These are phyloP conservation scores for Pampusana beccarii DNA, from an alignment of 2,113 vertebrate species.

Conservation along the genomic window DNA sequence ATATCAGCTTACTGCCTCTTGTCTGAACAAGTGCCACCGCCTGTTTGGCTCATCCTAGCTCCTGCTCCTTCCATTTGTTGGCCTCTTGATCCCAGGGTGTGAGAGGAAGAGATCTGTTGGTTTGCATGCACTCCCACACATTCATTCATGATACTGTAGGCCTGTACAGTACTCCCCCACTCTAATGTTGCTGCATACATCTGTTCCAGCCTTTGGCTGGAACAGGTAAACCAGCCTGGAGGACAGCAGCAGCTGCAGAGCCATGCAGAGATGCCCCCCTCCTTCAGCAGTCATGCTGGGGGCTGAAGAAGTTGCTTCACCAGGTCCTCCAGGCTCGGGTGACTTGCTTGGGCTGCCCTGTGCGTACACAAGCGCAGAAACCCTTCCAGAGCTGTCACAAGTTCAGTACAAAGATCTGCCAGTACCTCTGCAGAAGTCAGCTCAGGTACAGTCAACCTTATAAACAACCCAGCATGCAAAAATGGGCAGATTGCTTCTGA, in stretches of 20 bases:
- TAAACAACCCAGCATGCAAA: not conserved
- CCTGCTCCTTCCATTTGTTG: not conserved
- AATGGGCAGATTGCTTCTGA: not conserved
- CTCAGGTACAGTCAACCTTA: not conserved
- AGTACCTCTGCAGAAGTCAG: not conserved
- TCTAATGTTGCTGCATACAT: not conserved
- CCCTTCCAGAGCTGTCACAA: not conserved
- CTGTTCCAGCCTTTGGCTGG: not conserved
- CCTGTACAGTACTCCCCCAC: fast-evolving
- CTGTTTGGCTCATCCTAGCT: not conserved
- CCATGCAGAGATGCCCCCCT: not conserved
- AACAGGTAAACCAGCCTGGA: not conserved
- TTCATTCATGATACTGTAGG: not conserved
- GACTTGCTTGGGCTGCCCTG: not conserved
- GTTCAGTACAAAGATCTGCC: not conserved
- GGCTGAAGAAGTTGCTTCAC: not conserved
- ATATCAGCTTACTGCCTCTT: not conserved
- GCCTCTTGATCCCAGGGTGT: not conserved
- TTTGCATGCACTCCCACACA: not conserved
- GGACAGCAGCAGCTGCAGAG: not conserved
- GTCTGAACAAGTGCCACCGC: not conserved
- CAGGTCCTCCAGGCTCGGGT: not conserved
- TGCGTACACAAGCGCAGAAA: not conserved
- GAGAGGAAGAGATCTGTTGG: not conserved
- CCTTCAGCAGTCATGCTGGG: not conserved